Evolutionary conservation across 2,888 invertebrate species (phyloP).

Genomic region (Sicus ferrugineus): DNA sequence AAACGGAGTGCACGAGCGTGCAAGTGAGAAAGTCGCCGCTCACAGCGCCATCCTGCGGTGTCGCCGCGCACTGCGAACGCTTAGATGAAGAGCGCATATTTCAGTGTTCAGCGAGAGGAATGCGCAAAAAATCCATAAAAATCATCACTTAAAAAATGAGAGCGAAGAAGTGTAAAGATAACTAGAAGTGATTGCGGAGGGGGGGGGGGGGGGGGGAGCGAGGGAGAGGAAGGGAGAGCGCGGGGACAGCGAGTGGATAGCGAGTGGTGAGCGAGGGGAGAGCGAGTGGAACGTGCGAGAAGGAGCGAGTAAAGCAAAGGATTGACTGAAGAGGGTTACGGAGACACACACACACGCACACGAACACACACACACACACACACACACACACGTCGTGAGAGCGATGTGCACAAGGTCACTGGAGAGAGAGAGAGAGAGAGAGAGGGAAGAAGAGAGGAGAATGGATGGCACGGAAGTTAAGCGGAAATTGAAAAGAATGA

Average conservation of each 20-base stretch:
- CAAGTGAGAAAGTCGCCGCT: constrained; percentile 5
- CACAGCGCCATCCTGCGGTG: constrained; percentile 19
- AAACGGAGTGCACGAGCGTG: constrained; percentile 21
- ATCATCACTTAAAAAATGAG: constrained; percentile 11
- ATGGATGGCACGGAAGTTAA: neutral
- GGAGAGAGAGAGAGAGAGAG: neutral
- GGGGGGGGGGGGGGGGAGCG: neutral
- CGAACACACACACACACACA: neutral
- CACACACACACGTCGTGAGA: neutral
- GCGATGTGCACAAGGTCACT: neutral
- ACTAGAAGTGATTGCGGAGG: neutral
- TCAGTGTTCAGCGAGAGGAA: constrained; percentile 6
- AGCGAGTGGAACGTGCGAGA: neutral
- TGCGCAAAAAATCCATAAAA: neutral
- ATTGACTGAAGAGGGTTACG: no score
- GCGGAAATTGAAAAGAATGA: constrained; percentile 4
- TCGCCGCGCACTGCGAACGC: neutral
- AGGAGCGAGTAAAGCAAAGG: no score
- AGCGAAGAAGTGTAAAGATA: constrained; percentile 1
- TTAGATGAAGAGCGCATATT: constrained; percentile 21
- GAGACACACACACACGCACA: no score
- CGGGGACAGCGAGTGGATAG: neutral
- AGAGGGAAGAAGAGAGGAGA: neutral
- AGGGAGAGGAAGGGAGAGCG: neutral
- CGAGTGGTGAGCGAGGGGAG: no score